Conservation (phyloP, 2,797 vertebrate genomes). For the Aplochiton taeniatus region DNA sequence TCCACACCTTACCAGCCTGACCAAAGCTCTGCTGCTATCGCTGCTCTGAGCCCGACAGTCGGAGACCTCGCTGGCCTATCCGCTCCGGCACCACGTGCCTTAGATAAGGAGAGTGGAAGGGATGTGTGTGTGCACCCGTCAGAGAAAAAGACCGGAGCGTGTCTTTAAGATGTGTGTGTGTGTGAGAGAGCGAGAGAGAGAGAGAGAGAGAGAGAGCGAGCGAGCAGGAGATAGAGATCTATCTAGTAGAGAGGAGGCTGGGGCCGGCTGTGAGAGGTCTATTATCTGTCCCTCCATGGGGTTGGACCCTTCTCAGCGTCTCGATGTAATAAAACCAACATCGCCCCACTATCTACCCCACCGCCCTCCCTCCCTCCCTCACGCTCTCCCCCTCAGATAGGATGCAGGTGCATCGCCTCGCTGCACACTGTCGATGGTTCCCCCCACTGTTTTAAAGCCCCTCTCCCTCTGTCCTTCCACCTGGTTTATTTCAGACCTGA, state of each 20-base stretch:
- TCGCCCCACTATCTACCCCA: not conserved
- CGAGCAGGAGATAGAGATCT: conserved; percentile 10
- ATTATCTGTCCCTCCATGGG: conserved; percentile 27
- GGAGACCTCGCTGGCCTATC: conserved; percentile 32
- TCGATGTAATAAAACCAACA: too few relatives aligned
- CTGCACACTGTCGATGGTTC: conserved; percentile 1
- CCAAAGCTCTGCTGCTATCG: too few relatives aligned
- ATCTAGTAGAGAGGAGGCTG: conserved; percentile 5
- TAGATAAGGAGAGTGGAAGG: too few relatives aligned
- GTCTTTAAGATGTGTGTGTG: too few relatives aligned
- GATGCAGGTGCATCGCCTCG: too few relatives aligned
- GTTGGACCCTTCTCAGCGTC: too few relatives aligned
- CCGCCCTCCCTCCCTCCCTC: conserved; percentile 9
- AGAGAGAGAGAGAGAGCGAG: not conserved
- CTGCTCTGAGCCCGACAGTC: conserved; percentile 21
- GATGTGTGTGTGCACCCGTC: too few relatives aligned
- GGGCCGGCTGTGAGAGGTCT: conserved; percentile 16
- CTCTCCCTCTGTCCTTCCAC: conserved; percentile 18
- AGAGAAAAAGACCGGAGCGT: too few relatives aligned
- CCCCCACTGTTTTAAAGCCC: conserved; percentile 4
- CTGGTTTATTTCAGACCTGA: too few relatives aligned
- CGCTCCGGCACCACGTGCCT: not conserved
- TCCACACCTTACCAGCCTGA: too few relatives aligned
- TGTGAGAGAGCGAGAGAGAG: not conserved
- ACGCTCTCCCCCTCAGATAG: too few relatives aligned